A percentile compares a stretch with the other conserved stretches of the same genome.
Evolutionary conservation across 2,797 vertebrate species (phyloP).

Genomic region (Chrosomus eos): DNA sequence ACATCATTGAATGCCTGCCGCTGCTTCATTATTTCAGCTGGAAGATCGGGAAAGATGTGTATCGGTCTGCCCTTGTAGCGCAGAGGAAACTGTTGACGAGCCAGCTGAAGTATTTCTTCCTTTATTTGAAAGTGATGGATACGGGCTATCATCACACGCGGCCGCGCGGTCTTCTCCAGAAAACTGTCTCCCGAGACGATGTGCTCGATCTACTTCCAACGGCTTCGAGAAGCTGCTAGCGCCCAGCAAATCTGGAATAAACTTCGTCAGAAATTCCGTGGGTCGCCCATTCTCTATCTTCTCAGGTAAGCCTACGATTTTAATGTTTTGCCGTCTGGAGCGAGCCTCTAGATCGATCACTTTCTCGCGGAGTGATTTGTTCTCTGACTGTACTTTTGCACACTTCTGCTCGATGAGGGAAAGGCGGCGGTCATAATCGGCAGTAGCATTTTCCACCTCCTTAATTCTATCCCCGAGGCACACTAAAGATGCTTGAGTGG

Average conservation of each 20-base stretch:
- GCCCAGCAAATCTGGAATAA: neutral
- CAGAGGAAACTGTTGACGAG: too few species aligned
- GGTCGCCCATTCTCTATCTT: constrained; percentile 8
- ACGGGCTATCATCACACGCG: too few species aligned
- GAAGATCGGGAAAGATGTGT: too few species aligned
- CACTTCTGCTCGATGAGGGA: neutral
- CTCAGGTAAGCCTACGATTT: constrained; percentile 34
- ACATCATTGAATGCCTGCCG: too few species aligned
- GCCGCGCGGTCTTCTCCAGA: neutral
- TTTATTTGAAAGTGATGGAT: too few species aligned
- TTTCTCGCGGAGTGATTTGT: neutral
- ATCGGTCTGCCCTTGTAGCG: too few species aligned
- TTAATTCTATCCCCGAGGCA: neutral
- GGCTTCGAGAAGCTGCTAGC: neutral
- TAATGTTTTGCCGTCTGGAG: constrained; percentile 41
- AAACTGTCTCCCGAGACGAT: neutral
- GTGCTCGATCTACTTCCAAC: neutral
- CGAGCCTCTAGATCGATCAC: neutral
- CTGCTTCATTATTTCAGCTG: too few species aligned
- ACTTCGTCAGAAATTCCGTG: neutral
- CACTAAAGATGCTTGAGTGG: neutral
- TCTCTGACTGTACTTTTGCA: neutral
- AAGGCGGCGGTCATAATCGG: neutral
- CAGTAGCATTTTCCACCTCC: neutral
- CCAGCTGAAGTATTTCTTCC: too few species aligned